Evolutionary conservation across 2,888 invertebrate genomes (phyloP).

Genomic region (Masnerella sp.): DNA sequence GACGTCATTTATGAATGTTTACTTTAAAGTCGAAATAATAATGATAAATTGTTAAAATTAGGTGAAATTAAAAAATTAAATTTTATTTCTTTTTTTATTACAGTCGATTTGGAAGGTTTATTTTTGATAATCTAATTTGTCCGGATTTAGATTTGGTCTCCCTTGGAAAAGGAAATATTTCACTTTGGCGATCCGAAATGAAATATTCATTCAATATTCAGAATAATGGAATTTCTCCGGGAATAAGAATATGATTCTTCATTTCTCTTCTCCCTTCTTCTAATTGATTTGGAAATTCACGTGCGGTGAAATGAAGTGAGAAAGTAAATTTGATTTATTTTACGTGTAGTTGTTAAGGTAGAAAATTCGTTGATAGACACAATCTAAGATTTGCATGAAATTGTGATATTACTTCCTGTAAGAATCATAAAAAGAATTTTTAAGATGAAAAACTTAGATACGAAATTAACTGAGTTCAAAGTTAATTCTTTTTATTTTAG

Average conservation of each 20-base stretch:
- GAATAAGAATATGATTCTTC: slow-evolving; percentile 17
- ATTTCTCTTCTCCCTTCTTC: slow-evolving; percentile 2
- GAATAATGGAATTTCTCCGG: slow-evolving; percentile 17
- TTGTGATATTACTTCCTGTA: too few species aligned
- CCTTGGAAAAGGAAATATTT: slow-evolving; percentile 13
- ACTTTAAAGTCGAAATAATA: too few species aligned
- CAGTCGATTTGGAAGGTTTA: background rate
- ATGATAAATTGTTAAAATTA: too few species aligned
- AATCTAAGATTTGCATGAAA: too few species aligned
- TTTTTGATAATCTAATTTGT: slow-evolving; percentile 14
- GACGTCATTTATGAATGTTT: too few species aligned
- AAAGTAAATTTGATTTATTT: background rate
- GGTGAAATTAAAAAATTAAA: background rate
- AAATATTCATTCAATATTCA: slow-evolving; percentile 34
- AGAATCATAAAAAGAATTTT: too few species aligned
- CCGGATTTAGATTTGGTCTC: slow-evolving; percentile 14
- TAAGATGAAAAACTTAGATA: too few species aligned
- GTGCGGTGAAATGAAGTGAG: background rate
- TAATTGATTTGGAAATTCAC: slow-evolving; percentile 1
- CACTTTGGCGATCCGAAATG: slow-evolving; percentile 13
- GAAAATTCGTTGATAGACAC: too few species aligned
- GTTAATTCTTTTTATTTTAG: too few species aligned
- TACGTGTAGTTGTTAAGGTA: too few species aligned
- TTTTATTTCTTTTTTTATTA: background rate
- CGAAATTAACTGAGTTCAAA: too few species aligned